A percentile compares a stretch with the other conserved stretches of the same genome.
phyloP scores from a whole-genome alignment of 2,888 invertebrate species.

The Drosophila putrida region DNA sequence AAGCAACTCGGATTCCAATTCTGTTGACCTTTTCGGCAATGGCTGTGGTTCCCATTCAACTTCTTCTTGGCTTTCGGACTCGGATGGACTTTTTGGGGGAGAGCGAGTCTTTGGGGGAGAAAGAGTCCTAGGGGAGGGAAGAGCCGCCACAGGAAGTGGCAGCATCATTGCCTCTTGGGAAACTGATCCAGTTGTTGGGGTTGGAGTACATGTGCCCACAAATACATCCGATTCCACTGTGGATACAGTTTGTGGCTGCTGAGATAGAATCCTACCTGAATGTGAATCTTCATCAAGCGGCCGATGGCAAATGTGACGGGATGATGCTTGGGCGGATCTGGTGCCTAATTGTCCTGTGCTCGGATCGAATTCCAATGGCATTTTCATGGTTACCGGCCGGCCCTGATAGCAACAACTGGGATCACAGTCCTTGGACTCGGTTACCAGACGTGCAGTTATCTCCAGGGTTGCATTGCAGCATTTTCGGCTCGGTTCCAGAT shows the following conservation, averaged over 20 bases:
- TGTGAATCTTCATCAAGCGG: not conserved
- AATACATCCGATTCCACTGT: not conserved
- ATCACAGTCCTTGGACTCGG: constrained; percentile 30
- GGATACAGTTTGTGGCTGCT: not conserved
- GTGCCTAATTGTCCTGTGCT: constrained; percentile 36
- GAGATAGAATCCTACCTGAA: constrained; percentile 16
- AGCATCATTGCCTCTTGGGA: not conserved
- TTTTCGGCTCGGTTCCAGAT: not conserved
- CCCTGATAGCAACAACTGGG: constrained; percentile 19
- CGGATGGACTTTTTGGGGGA: not conserved
- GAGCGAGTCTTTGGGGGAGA: too few relatives aligned
- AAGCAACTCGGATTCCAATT: not conserved
- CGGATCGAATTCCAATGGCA: constrained; percentile 69
- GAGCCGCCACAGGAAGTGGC: constrained; percentile 3
- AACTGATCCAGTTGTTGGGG: not conserved
- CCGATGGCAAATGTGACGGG: not conserved
- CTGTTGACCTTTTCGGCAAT: not conserved
- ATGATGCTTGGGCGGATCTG: not conserved
- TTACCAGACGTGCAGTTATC: constrained; percentile 63
- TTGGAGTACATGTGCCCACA: constrained; percentile 6
- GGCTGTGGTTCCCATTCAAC: not conserved
- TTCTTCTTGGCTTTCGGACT: not conserved
- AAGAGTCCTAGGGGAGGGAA: not conserved
- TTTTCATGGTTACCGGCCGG: constrained; percentile 58
- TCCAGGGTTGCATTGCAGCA: constrained; percentile 60